phyloP scores from a whole-genome alignment of 2,888 invertebrate species.

The Agriotes lineatus region DNA sequence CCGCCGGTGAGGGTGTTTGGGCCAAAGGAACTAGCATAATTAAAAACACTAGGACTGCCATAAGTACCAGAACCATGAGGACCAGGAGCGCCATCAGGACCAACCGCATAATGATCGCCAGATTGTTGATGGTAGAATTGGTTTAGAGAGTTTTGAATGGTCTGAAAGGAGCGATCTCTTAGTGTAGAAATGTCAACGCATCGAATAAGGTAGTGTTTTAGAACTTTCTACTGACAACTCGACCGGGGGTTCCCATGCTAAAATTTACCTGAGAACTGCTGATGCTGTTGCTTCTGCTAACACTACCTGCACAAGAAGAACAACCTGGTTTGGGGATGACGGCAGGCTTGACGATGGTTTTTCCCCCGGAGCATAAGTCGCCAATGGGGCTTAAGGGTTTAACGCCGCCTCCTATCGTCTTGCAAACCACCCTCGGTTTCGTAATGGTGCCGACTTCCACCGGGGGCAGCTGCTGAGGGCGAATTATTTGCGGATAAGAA shows the following conservation, averaged over 20 bases:
- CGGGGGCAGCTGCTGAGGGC: slow-evolving; percentile 56
- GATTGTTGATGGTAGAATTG: too few species aligned
- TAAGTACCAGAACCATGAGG: background rate
- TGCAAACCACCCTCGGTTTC: slow-evolving; percentile 50
- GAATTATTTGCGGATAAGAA: slow-evolving; percentile 57
- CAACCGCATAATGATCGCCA: too few species aligned
- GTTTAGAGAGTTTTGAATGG: too few species aligned
- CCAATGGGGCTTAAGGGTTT: slow-evolving; percentile 53
- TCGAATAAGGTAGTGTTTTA: too few species aligned
- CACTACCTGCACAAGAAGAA: slow-evolving; percentile 36
- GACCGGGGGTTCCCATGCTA: background rate
- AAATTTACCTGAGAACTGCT: too few species aligned
- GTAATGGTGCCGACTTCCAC: slow-evolving; percentile 40
- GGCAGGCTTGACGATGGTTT: slow-evolving; percentile 60
- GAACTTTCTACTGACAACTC: too few species aligned
- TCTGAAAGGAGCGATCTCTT: too few species aligned
- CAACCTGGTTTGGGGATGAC: slow-evolving; percentile 58
- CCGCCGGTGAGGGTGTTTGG: too few species aligned
- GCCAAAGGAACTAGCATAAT: background rate
- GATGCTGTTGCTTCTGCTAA: too few species aligned
- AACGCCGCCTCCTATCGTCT: slow-evolving; percentile 42
- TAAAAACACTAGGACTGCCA: background rate
- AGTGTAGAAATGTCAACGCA: too few species aligned
- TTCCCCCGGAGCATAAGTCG: slow-evolving; percentile 58
- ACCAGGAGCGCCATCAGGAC: background rate